Base-by-base conservation (phyloP, 2,797 vertebrate species). In the Enteromius treurensis region DNA sequence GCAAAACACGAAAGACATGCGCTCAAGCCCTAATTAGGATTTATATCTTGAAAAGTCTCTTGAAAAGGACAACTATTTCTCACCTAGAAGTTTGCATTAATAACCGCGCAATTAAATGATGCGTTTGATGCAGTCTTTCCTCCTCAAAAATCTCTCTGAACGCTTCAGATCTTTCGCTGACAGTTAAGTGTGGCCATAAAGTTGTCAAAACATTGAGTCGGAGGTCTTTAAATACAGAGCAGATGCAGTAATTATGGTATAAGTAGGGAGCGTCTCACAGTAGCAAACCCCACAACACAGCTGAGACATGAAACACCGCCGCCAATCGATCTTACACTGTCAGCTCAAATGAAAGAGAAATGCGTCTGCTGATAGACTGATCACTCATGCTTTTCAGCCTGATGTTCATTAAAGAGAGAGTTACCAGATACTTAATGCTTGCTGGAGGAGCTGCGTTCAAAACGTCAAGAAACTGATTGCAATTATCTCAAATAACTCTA, bases 271-370 rank as follows among this genome's bases (percentile, higher is more conserved):
- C 58, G 79, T 60, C 82, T 79, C 86, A 86, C 84, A 60, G 87
- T 84, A 84, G 86, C 86, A 29, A 29, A 65, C 13, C 64, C 82
- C 82, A 85, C 87, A 88, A 86, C 80, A 87, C 84, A 88, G 88
- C 84, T 84, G 86, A 88, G 80, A 80, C 81, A 84, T 87, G 84
- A 89, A 81, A 87, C 88, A 75, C 70, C 65, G 53, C 67, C 76
- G 37, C 58, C 55, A 23, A 86, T 79, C 73, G 65, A 88, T 89
- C 80, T 49, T 80, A 19, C n/a, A 64, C 77, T 88, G 82, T 80
- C 83, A 80, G 80, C 77, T 45, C 74, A 81, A 79, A 84, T 73
- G 65, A 62, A 49, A 83, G 81, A 70, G 42, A 53, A 79, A 79
- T 71, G 73, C 79, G 69, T 34, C 29, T 62, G 51, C 73, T 58